Evolutionary conservation across 2,113 vertebrate species (phyloP).

Genomic region (Pedionomus torquatus): DNA sequence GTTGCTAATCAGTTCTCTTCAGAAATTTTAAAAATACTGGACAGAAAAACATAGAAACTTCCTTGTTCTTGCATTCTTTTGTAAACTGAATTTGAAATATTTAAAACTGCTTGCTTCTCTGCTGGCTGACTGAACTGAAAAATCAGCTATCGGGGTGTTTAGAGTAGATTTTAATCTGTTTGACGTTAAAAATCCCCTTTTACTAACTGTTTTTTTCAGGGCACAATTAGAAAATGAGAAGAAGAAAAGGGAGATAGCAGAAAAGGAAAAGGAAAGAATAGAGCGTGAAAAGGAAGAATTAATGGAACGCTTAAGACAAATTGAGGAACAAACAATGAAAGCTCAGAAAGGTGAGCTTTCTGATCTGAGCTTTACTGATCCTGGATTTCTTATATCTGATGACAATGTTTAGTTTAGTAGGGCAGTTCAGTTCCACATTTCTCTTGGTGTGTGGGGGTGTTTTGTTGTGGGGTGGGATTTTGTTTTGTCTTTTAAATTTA

Average conservation of each 20-base stretch:
- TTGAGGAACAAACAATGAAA: constrained; percentile 94
- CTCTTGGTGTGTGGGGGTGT: not conserved
- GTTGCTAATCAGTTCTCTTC: not conserved
- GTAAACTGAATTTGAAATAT: not conserved
- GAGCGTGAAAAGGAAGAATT: constrained; percentile 95
- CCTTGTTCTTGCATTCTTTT: not conserved
- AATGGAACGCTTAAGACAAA: constrained; percentile 89
- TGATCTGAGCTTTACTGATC: not conserved
- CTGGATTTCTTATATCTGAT: not conserved
- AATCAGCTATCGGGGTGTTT: not conserved
- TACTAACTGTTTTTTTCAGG: constrained; percentile 67
- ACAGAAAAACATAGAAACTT: too few relatives aligned
- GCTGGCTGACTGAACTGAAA: not conserved
- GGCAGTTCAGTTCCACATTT: not conserved
- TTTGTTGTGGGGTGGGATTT: not conserved
- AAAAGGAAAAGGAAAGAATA: constrained; percentile 97
- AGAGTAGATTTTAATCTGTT: not conserved
- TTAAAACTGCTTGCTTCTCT: not conserved
- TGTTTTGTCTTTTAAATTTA: not conserved
- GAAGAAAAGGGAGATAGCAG: constrained; percentile 94
- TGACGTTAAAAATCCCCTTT: not conserved
- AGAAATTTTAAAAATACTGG: too few relatives aligned
- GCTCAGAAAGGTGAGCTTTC: constrained; percentile 89
- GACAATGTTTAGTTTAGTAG: not conserved
- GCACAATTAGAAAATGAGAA: constrained; percentile 97